phyloP scores from a whole-genome alignment of 2,797 vertebrate genomes.

The Rhinophrynus dorsalis region DNA sequence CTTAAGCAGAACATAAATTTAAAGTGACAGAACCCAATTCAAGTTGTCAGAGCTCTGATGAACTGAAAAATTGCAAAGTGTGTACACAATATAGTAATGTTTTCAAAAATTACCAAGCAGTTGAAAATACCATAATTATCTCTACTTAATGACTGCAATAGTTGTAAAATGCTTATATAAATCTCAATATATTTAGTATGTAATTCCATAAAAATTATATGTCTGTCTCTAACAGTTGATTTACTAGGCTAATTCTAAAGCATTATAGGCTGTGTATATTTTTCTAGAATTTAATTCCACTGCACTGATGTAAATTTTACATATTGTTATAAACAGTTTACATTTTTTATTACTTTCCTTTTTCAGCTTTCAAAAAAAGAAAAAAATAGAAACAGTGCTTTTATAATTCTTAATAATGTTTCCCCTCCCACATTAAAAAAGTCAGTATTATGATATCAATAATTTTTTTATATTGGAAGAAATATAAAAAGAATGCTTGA shows the following conservation, averaged over 20 bases:
- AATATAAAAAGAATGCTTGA: conserved; percentile 90
- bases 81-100: conserved; percentile 78
- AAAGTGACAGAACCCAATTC: background rate
- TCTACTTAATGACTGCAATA: conserved; percentile 85
- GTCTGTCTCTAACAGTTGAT: conserved; percentile 85
- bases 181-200: conserved; percentile 85
- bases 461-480: conserved; percentile 91
- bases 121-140: conserved; percentile 82
- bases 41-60: conserved; percentile 54
- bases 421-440: conserved; percentile 92
- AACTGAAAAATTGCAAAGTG: conserved; percentile 85
- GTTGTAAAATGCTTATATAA: conserved; percentile 92
- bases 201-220: conserved; percentile 89
- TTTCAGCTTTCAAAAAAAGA: conserved; percentile 71
- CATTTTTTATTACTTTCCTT: conserved; percentile 81
- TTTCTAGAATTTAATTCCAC: conserved; percentile 90
- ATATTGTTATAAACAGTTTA: conserved; percentile 89
- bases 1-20: conserved; percentile 14
- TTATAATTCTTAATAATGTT: conserved; percentile 78
- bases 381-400: conserved; percentile 90
- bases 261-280: conserved; percentile 81
- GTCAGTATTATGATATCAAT: conserved; percentile 93
- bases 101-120: conserved; percentile 83
- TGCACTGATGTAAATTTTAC: conserved; percentile 91
- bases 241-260: conserved; percentile 92